Base-by-base conservation (phyloP, 2,113 vertebrate genomes). In the Campylomormyrus numenius region DNA sequence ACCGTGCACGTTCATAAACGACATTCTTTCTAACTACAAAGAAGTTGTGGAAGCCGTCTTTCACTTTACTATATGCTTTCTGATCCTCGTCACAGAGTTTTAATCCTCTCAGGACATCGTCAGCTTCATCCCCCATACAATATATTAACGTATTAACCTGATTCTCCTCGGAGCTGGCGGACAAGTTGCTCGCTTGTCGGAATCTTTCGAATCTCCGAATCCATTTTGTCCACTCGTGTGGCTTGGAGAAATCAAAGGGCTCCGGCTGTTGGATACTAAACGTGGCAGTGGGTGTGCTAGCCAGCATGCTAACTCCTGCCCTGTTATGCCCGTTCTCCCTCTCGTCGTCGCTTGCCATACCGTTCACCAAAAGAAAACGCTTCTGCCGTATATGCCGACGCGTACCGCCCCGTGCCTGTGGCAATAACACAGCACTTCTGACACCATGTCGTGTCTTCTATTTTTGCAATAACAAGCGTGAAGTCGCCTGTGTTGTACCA, bases 211-310 rank as follows among this genome's bases (percentile, higher is more conserved):
- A 91, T 13, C 45, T 5, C 58, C 70, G 5, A 11, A 89, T 90
- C 90, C 88, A 91, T 86, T 49, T 88, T 52, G 56, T 39, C 90
- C 91, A 90, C 84, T 88, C 87, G 2, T 49, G n/a, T 10, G 77
- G 86, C 50, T 88, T 92, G 3, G 89, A 70, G 66, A 91, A 90
- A 48, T 92, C 86, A 39, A 91, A 90, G 1, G 56, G 48, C 10
- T 90, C 70, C 0, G 39, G 89, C 9, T 48, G 85, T 19, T 86
- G 31, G n/a, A 87, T 74, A 9, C 6, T 70, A 52, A 77, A 95
- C 94, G 7, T 89, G 4, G 88, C 62, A 27, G 21, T 74, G 91
- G 94, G 94, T 62, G 56, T 58, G 56, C 56, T 24, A 58, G 56
- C 24, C 58, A 10, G 8, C 58, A 62, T 27, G 58, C 58, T n/a